Percentiles rank a stretch among this genome's conserved stretches.
phyloP scores from a whole-genome alignment of 2,888 invertebrate genomes.

The Parthenolecanium corni region DNA sequence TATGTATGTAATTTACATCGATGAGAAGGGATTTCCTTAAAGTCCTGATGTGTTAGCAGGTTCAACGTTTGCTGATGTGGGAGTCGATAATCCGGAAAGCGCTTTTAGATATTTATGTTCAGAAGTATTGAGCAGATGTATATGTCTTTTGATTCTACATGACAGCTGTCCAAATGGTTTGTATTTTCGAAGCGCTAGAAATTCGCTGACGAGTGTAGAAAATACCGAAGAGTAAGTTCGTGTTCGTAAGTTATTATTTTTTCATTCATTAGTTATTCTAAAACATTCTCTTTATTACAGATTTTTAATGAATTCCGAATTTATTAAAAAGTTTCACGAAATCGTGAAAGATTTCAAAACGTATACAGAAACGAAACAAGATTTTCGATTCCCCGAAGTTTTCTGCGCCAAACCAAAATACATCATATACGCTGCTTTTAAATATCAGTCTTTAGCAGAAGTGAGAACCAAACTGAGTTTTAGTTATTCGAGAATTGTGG shows the following conservation, averaged over 20 bases:
- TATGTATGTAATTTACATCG: not conserved
- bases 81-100: slow-evolving; percentile 7
- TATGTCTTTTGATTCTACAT: slow-evolving; percentile 12
- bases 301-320: not conserved
- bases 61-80: not conserved
- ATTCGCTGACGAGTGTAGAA: not conserved
- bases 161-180: slow-evolving; percentile 7
- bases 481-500: not conserved
- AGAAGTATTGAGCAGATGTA: slow-evolving; percentile 11
- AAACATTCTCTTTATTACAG: not conserved
- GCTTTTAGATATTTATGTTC: slow-evolving; percentile 6
- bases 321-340: slow-evolving; percentile 12
- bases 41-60: not conserved
- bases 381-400: slow-evolving; percentile 1
- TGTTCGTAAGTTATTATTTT: not conserved
- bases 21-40: not conserved
- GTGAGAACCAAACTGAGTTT: not conserved
- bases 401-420: slow-evolving; percentile 8
- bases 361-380: slow-evolving; percentile 1
- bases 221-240: not conserved
- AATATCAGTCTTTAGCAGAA: slow-evolving; percentile 9
- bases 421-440: slow-evolving; percentile 2
- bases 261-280: not conserved
- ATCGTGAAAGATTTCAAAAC: slow-evolving; percentile 11
- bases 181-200: not conserved